Conservation (phyloP, 1,140 invertebrate species). For the Phocides pigmalion region DNA sequence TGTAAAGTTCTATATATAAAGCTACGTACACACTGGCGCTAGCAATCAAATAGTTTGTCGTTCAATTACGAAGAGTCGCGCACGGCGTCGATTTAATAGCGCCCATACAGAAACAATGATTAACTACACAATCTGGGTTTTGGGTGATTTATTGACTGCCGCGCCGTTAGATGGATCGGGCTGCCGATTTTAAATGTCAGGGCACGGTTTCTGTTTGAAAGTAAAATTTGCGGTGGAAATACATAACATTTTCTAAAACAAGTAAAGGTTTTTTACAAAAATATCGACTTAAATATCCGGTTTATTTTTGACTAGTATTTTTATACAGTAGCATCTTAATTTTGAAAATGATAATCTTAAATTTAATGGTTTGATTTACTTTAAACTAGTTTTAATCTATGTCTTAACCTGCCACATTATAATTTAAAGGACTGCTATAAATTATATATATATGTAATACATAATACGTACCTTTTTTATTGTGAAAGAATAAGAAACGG, state of each 20-base stretch:
- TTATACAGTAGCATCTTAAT: too few relatives aligned
- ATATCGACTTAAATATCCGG: too few relatives aligned
- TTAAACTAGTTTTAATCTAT: too few relatives aligned
- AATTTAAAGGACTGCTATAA: too few relatives aligned
- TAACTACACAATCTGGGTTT: conserved; percentile 31
- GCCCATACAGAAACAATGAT: conserved; percentile 33
- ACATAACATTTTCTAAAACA: background rate
- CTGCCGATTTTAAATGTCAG: conserved; percentile 17
- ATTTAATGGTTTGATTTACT: too few relatives aligned
- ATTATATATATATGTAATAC: too few relatives aligned
- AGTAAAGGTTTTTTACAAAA: background rate
- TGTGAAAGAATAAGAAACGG: too few relatives aligned
- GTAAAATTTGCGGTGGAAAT: background rate
- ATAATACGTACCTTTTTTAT: too few relatives aligned
- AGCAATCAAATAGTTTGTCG: conserved; percentile 34
- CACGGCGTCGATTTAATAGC: conserved; percentile 31
- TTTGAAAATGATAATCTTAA: too few relatives aligned
- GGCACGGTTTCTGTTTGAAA: background rate
- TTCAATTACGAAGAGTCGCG: conserved; percentile 31
- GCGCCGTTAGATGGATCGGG: conserved; percentile 11
- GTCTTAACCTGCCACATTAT: too few relatives aligned
- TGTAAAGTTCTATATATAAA: background rate
- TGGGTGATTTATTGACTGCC: conserved; percentile 31
- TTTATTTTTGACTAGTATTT: too few relatives aligned
- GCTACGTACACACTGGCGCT: conserved; percentile 9